phyloP scores from a whole-genome alignment of 2,797 vertebrate species.

The Sorex maritimensis region DNA sequence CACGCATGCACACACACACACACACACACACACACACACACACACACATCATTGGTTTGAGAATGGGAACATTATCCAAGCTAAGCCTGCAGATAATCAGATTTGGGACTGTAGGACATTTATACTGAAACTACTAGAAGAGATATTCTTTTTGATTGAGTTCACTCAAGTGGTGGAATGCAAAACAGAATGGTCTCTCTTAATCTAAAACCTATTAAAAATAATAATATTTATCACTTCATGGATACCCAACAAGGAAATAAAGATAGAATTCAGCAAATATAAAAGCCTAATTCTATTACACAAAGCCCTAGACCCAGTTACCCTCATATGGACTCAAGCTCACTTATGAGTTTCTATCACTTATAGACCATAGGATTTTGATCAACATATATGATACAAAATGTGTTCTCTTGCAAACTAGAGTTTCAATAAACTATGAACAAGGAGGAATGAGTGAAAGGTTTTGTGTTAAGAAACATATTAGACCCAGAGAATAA shows the following conservation, averaged over 20 bases:
- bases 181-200: neutral
- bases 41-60: too few species aligned
- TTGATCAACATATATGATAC: neutral
- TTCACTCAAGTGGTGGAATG: neutral
- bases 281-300: neutral
- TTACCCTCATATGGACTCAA: neutral
- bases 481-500: conserved; percentile 28
- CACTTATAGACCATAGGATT: neutral
- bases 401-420: neutral
- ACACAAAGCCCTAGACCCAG: neutral
- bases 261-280: neutral
- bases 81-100: neutral
- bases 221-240: neutral
- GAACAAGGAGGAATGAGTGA: neutral
- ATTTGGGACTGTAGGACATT: neutral
- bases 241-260: neutral
- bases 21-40: too few species aligned
- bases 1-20: too few species aligned
- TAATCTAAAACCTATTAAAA: too few species aligned
- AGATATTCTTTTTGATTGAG: neutral
- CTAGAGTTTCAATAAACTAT: conserved; percentile 37
- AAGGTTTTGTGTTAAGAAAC: neutral
- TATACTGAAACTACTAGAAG: neutral
- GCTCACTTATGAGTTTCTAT: neutral
- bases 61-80: neutral